A percentile compares a stretch with the other conserved stretches of the same genome.
Evolutionary conservation across 1,140 invertebrate genomes (phyloP).

Genomic region (Brachionus rubens): DNA sequence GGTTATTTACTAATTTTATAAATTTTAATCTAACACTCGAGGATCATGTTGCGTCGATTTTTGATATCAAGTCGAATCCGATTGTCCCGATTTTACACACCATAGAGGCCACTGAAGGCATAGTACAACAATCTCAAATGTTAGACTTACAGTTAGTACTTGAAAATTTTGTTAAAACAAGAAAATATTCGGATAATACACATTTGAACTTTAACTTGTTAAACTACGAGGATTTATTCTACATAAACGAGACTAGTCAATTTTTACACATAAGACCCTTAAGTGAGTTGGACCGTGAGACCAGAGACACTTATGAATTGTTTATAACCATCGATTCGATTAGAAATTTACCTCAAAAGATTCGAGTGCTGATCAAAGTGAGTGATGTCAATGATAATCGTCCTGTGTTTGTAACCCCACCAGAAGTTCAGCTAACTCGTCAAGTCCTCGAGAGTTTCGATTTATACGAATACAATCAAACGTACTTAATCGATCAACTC

Average conservation of each 20-base stretch:
- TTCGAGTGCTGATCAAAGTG: slow-evolving; percentile 19
- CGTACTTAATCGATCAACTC: neutral
- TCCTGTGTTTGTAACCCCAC: neutral
- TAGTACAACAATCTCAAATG: neutral
- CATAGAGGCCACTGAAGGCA: neutral
- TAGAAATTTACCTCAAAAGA: neutral
- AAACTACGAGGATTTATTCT: slow-evolving; percentile 14
- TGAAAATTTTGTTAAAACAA: slow-evolving; percentile 8
- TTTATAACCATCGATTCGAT: neutral
- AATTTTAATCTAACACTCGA: slow-evolving; percentile 4
- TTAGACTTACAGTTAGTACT: neutral
- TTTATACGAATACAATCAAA: slow-evolving; percentile 11
- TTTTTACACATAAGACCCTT: neutral
- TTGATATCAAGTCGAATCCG: neutral
- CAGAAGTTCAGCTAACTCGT: neutral
- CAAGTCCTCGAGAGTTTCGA: neutral
- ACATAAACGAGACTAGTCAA: neutral
- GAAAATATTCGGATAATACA: neutral
- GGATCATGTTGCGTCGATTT: neutral
- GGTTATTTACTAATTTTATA: neutral
- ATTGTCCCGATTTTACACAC: slow-evolving; percentile 32
- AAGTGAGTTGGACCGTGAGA: neutral
- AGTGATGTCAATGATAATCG: slow-evolving; percentile 32
- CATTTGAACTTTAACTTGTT: slow-evolving; percentile 2
- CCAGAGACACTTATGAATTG: slow-evolving; percentile 32